Evolutionary conservation across 2,113 vertebrate species (phyloP).

Genomic region (Coptodon rendalli): DNA sequence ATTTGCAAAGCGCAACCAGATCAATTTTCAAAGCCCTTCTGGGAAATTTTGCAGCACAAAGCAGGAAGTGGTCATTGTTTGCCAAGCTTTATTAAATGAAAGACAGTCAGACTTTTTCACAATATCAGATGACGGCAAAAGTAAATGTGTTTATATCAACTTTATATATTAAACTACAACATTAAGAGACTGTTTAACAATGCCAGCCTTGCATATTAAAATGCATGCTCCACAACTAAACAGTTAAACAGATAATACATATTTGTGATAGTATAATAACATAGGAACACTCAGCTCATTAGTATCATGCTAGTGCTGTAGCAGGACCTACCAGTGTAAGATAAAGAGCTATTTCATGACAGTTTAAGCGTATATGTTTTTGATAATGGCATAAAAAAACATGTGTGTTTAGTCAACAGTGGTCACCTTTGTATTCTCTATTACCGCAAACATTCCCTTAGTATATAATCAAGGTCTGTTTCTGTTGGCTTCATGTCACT

Average conservation of each 20-base stretch:
- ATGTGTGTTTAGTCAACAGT: neutral
- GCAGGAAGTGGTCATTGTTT: slow-evolving; percentile 6
- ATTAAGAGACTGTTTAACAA: neutral
- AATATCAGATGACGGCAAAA: neutral
- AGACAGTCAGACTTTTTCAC: neutral
- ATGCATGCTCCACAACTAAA: neutral
- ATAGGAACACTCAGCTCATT: neutral
- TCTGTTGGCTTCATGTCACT: neutral
- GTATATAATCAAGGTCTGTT: neutral
- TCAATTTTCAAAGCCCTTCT: neutral
- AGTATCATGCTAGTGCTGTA: neutral
- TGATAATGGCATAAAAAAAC: neutral
- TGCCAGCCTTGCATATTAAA: rapidly evolving
- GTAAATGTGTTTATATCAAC: neutral
- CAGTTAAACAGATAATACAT: neutral
- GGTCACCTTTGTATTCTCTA: neutral
- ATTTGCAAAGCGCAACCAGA: neutral
- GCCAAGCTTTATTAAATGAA: neutral
- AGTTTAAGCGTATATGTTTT: neutral
- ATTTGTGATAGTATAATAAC: neutral
- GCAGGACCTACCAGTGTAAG: neutral
- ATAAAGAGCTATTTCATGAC: neutral
- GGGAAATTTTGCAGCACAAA: neutral
- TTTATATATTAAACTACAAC: neutral
- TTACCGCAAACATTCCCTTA: neutral